Percentiles rank a stretch among this genome's conserved stretches.
phyloP scores from a whole-genome alignment of 2,888 invertebrate genomes.

The Adineta ricciae region DNA sequence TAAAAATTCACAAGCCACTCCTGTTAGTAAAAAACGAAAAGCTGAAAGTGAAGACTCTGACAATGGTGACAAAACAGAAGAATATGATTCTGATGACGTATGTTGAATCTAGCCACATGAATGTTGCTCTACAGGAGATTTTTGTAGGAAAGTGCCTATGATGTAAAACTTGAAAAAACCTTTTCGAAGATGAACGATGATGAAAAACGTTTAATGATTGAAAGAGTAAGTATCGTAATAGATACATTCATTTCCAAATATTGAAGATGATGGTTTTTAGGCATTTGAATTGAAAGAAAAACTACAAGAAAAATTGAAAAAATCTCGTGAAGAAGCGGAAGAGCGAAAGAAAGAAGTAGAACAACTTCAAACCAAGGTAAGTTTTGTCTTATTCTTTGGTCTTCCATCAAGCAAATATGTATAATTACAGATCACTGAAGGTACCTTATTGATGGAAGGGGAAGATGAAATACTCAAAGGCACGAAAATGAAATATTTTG shows the following conservation, averaged over 20 bases:
- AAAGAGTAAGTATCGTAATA: conserved; percentile 36
- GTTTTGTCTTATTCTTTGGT: conserved; percentile 33
- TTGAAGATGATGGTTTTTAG: neutral
- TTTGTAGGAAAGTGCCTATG: conserved; percentile 34
- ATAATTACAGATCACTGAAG: conserved; percentile 36
- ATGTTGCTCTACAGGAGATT: conserved; percentile 34
- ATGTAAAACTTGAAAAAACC: conserved; percentile 40
- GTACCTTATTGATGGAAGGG: conserved; percentile 40
- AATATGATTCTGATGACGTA: conserved; percentile 39
- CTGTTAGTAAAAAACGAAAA: neutral
- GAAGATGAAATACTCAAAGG: conserved; percentile 41
- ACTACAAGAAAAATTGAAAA: conserved; percentile 38
- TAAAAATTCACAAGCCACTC: neutral
- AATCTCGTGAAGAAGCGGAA: conserved; percentile 40
- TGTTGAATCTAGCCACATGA: conserved; percentile 36
- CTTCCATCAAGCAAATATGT: neutral
- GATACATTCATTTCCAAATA: too few species aligned
- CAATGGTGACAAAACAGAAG: conserved; percentile 40
- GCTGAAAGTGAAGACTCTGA: conserved; percentile 31
- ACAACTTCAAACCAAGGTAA: conserved; percentile 38
- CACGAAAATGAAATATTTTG: conserved; percentile 39
- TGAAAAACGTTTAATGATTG: conserved; percentile 41
- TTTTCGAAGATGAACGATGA: conserved; percentile 41
- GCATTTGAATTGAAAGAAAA: conserved; percentile 40
- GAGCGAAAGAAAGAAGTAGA: conserved; percentile 40